Evolutionary conservation across 2,113 vertebrate genomes (phyloP), one percentile per base, ranked within the genome.

Genomic region (Amia ocellicauda): DNA sequence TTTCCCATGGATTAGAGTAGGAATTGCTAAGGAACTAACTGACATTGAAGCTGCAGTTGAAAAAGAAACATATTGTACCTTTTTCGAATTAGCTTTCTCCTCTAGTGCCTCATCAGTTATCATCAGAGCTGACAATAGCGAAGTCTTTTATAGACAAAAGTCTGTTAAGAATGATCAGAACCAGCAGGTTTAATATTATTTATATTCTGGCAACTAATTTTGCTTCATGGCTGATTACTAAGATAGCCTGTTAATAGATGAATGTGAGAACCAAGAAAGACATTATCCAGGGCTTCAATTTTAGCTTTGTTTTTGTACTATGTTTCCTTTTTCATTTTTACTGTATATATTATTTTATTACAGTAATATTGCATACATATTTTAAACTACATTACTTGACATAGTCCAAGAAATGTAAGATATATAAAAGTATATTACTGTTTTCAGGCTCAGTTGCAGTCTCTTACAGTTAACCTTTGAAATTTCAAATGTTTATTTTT

Each of bases 241-340:
- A 14, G 5, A 53, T 53, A 22, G 0, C 22, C 23, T 14, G 22
- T 26, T 27, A 11, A 4, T 16, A n/a, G n/a, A n/a, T n/a, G n/a
- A n/a, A n/a, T n/a, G n/a, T n/a, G n/a, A n/a, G n/a, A n/a, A n/a
- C n/a, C n/a, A n/a, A n/a, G n/a, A n/a, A n/a, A n/a, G n/a, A n/a
- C n/a, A n/a, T n/a, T n/a, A 40, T 40, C 17, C 27, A n/a, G n/a
- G n/a, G n/a, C n/a, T n/a, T 66, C 49, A 59, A 31, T 60, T 19
- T 57, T 29, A 47, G 36, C 28, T 68, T 51, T 54, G 11, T 29
- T 20, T 13, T 19, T 62, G 22, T 13, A 9, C 41, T 52, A 14
- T 11, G 22, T 13, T 27, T 13, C 22, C 17, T 57, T 11, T 56
- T 19, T 22, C 42, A 31, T 26, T 20, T 13, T 49, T 43, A 4